Conservation (phyloP, 2,888 invertebrate species). For the Chironomus tentans region DNA sequence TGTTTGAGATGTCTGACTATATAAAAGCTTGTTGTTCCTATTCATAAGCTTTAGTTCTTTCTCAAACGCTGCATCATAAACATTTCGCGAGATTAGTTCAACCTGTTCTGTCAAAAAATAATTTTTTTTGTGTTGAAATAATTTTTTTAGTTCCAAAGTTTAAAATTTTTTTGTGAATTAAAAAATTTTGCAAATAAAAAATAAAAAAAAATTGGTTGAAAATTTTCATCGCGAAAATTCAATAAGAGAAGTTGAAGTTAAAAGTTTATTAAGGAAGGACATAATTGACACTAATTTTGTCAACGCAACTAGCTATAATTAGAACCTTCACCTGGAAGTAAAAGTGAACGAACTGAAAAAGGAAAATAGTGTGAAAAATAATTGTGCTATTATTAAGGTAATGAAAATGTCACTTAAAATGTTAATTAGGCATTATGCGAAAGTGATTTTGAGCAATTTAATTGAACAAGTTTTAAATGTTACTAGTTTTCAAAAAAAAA, state of each 20-base stretch:
- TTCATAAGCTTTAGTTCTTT: constrained; percentile 14
- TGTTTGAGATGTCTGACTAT: neutral
- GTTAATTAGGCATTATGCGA: neutral
- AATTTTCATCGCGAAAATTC: neutral
- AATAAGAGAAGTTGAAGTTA: neutral
- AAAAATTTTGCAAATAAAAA: neutral
- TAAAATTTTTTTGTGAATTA: neutral
- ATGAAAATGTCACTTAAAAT: neutral
- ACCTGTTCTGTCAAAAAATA: too few species aligned
- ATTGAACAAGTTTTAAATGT: too few species aligned
- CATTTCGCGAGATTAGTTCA: constrained; percentile 13
- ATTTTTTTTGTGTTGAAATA: neutral
- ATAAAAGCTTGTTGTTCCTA: neutral
- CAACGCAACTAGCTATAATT: too few species aligned
- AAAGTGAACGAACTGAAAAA: neutral
- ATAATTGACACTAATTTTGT: too few species aligned
- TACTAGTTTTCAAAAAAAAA: too few species aligned
- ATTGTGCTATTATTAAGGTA: neutral
- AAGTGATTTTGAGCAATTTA: too few species aligned
- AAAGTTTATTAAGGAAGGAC: neutral
- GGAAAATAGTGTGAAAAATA: neutral
- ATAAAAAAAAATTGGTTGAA: neutral
- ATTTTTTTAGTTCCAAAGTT: constrained; percentile 3
- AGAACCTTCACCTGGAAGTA: neutral
- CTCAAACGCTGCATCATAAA: neutral